Percentiles rank a stretch among this genome's conserved stretches.
phyloP scores from a whole-genome alignment of 1,140 invertebrate species.

The Drosophila suzukii region DNA sequence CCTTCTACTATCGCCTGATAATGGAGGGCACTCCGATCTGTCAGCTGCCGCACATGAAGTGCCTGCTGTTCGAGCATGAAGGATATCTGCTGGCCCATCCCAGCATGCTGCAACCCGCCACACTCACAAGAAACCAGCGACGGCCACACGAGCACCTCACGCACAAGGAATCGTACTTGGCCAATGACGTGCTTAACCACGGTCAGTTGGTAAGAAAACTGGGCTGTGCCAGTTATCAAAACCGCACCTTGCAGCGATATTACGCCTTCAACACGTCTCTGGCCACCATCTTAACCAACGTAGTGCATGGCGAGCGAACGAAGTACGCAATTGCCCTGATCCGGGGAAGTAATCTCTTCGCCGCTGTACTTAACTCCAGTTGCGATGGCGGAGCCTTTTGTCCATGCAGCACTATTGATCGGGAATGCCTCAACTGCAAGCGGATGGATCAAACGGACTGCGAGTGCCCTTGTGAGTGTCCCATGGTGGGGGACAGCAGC shows the following conservation, averaged over 20 bases:
- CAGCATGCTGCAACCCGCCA: slow-evolving; percentile 88
- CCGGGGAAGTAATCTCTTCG: slow-evolving; percentile 93
- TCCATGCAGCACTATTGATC: slow-evolving; percentile 95
- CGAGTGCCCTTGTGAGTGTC: slow-evolving; percentile 97
- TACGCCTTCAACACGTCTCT: slow-evolving; percentile 94
- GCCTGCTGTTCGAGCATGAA: slow-evolving; percentile 95
- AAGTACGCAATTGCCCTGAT: slow-evolving; percentile 94
- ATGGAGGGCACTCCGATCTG: slow-evolving; percentile 89
- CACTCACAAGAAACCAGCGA: slow-evolving; percentile 83
- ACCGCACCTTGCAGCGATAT: slow-evolving; percentile 91
- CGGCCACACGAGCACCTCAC: slow-evolving; percentile 92
- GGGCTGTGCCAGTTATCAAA: slow-evolving; percentile 91
- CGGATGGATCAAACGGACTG: slow-evolving; percentile 97
- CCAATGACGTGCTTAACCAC: slow-evolving; percentile 95
- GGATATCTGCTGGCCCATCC: slow-evolving; percentile 96
- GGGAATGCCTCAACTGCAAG: slow-evolving; percentile 95
- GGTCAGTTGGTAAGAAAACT: slow-evolving; percentile 93
- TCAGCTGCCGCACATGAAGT: slow-evolving; percentile 89
- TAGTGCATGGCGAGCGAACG: slow-evolving; percentile 94
- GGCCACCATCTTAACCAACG: slow-evolving; percentile 90
- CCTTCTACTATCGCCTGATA: slow-evolving; percentile 92
- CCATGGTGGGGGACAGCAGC: slow-evolving; percentile 86
- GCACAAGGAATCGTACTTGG: slow-evolving; percentile 93
- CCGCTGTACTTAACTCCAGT: slow-evolving; percentile 93
- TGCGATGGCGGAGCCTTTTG: slow-evolving; percentile 93